phyloP scores from a whole-genome alignment of 2,113 vertebrate genomes.

The Parotia lawesii region DNA sequence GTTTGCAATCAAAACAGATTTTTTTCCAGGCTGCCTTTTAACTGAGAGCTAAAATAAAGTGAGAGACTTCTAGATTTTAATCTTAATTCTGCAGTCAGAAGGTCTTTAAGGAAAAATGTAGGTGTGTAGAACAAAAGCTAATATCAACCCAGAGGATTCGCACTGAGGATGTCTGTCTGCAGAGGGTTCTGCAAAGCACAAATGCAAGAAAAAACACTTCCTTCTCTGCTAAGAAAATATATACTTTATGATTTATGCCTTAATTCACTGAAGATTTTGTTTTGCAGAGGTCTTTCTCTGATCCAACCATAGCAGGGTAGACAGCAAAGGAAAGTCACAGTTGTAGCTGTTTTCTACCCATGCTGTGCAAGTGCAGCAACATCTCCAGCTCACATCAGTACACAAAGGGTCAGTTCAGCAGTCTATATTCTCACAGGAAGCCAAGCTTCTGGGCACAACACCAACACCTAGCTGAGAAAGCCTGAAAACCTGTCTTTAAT shows the following conservation, averaged over 20 bases:
- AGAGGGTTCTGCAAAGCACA: background rate
- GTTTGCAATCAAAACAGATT: background rate
- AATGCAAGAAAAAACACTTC: background rate
- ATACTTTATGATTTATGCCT: background rate
- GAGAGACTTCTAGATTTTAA: background rate
- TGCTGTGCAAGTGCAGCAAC: background rate
- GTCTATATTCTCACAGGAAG: background rate
- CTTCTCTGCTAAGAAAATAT: background rate
- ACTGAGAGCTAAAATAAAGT: background rate
- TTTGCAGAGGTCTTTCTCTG: background rate
- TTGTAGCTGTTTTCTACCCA: background rate
- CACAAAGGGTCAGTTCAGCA: background rate
- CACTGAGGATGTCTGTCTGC: background rate
- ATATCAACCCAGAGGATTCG: background rate
- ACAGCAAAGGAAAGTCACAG: background rate
- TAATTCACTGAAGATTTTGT: background rate
- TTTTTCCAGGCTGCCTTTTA: background rate
- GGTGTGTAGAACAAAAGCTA: background rate
- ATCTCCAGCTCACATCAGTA: rapidly evolving
- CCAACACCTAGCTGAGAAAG: background rate
- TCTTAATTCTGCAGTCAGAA: background rate
- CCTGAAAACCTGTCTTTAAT: background rate
- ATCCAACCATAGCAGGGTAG: background rate
- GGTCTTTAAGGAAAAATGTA: background rate
- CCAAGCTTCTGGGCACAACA: background rate